Percentiles rank a stretch among this genome's conserved stretches.
phyloP scores from a whole-genome alignment of 2,888 invertebrate genomes.

The Lathronympha strigana region DNA sequence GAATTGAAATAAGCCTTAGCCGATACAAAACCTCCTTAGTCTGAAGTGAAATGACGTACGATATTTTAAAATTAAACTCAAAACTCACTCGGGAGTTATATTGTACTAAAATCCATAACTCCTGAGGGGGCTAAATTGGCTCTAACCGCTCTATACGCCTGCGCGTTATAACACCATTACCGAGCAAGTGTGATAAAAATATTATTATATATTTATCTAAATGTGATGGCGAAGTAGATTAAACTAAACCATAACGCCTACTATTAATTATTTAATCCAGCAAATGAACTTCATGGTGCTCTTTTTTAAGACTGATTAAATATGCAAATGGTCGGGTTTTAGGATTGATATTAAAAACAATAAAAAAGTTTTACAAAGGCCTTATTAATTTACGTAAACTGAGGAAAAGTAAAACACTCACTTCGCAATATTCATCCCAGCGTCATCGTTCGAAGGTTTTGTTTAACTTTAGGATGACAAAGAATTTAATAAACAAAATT shows the following conservation, averaged over 20 bases:
- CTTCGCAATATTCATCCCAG: constrained; percentile 12
- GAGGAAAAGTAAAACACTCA: constrained; percentile 12
- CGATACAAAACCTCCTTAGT: too few species aligned
- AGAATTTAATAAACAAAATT: background rate
- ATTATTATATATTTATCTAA: too few species aligned
- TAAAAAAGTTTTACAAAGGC: constrained; percentile 3
- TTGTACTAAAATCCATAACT: too few species aligned
- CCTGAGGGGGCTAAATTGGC: too few species aligned
- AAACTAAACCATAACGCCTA: background rate
- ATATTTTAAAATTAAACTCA: too few species aligned
- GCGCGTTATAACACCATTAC: too few species aligned
- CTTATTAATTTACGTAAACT: constrained; percentile 16
- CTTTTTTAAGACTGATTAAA: constrained; percentile 10
- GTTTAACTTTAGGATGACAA: constrained; percentile 18
- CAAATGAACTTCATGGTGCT: background rate
- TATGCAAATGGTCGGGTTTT: constrained; percentile 7
- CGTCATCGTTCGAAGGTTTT: constrained; percentile 4
- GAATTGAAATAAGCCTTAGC: too few species aligned
- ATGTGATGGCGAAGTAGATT: background rate
- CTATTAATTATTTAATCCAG: background rate
- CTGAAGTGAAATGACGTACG: too few species aligned
- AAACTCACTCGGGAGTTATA: too few species aligned
- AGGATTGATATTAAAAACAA: background rate
- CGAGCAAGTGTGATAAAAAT: too few species aligned
- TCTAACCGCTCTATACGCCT: too few species aligned